Percentiles rank a stretch among this genome's conserved stretches.
Evolutionary conservation across 2,113 vertebrate genomes (phyloP).

Genomic region (Dunckerocampus dactyliophorus): DNA sequence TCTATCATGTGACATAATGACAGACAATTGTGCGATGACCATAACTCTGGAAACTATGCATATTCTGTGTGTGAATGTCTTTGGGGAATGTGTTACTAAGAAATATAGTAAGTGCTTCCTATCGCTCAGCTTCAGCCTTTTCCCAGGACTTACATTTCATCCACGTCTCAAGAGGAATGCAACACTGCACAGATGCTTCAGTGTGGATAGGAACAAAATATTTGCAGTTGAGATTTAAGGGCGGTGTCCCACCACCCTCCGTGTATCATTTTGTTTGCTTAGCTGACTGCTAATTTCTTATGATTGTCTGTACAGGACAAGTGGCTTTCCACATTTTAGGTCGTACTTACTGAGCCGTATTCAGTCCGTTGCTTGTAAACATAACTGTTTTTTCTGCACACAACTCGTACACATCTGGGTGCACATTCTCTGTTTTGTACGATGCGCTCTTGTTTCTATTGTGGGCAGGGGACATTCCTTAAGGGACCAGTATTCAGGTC

Average conservation of each 20-base stretch:
- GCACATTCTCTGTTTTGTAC: too few relatives aligned
- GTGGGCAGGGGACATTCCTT: too few relatives aligned
- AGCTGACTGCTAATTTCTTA: constrained; percentile 55
- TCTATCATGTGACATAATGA: too few relatives aligned
- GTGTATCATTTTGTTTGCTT: constrained; percentile 42
- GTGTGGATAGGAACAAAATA: constrained; percentile 17
- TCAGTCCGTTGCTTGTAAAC: too few relatives aligned
- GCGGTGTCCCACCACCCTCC: constrained; percentile 13
- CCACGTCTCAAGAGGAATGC: constrained; percentile 27
- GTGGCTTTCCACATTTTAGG: constrained; percentile 21
- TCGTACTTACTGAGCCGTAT: constrained; percentile 1
- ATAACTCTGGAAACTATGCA: too few relatives aligned
- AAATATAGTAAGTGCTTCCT: constrained; percentile 18
- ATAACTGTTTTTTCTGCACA: too few relatives aligned
- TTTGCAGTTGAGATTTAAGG: constrained; percentile 28
- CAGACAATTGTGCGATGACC: too few relatives aligned
- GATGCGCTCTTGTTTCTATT: too few relatives aligned
- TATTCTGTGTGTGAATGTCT: too few relatives aligned
- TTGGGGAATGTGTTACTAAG: not conserved
- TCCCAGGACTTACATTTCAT: constrained; percentile 16
- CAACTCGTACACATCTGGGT: too few relatives aligned
- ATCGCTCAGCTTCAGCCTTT: constrained; percentile 29
- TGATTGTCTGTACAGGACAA: constrained; percentile 32
- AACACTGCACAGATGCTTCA: constrained; percentile 8
- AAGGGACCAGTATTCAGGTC: too few relatives aligned